phyloP scores from a whole-genome alignment of 92 coral and sea anemone genomes.

The Paragorgia papillata region DNA sequence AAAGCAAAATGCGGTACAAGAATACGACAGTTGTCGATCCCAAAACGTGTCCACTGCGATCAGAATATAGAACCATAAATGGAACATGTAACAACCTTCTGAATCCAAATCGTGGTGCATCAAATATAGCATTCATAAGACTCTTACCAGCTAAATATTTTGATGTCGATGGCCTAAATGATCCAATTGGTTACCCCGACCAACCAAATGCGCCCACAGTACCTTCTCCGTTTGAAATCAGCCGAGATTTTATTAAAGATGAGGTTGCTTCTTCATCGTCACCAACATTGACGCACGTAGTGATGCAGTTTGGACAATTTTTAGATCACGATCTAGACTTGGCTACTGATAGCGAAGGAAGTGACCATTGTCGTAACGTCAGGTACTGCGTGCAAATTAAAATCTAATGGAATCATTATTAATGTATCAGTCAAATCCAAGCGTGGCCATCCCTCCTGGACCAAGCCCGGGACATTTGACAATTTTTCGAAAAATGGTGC shows the following conservation, averaged over 20 bases:
- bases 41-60: background rate
- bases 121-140: constrained; percentile 5
- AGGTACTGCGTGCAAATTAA: background rate
- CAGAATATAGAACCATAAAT: constrained; percentile 13
- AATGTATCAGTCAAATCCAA: too few relatives aligned
- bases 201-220: constrained; percentile 27
- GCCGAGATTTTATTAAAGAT: constrained; percentile 33
- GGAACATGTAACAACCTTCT: constrained; percentile 17
- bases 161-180: constrained; percentile 40
- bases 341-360: constrained; percentile 23
- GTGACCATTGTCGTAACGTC: background rate
- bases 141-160: constrained; percentile 6
- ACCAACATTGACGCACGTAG: constrained; percentile 10
- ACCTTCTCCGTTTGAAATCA: constrained; percentile 14
- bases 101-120: constrained; percentile 2
- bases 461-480: too few relatives aligned
- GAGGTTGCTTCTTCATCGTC: constrained; percentile 24
- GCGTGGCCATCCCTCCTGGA: too few relatives aligned
- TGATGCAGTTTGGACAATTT: constrained; percentile 44
- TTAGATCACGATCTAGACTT: constrained; percentile 35
- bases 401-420: background rate
- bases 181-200: constrained; percentile 37
- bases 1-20: background rate
- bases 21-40: background rate
- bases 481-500: too few relatives aligned